Conservation (phyloP, 2,888 invertebrate genomes). For the Tetrapedia diversipes region DNA sequence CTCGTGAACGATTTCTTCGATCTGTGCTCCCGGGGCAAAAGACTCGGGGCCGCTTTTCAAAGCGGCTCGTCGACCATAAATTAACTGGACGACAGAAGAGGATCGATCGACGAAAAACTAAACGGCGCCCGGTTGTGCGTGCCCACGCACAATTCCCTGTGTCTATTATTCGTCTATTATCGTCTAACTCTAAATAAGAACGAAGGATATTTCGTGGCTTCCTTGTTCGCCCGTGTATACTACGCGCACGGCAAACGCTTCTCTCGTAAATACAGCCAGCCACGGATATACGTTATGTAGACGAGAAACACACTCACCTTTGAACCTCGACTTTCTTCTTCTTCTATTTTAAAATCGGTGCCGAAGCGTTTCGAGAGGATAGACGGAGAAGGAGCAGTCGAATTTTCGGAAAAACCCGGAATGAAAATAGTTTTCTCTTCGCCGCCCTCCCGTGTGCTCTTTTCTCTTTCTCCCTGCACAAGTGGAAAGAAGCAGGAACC, state of each 20-base stretch:
- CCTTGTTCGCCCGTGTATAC: not conserved
- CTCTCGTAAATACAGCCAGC: constrained; percentile 12
- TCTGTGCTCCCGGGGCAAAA: not conserved
- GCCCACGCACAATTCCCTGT: not conserved
- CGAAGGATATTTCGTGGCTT: not conserved
- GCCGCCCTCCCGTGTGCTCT: not conserved
- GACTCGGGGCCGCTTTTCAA: not conserved
- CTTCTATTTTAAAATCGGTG: not conserved
- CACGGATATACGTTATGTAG: too few species aligned
- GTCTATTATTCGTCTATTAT: not conserved
- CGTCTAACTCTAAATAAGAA: not conserved
- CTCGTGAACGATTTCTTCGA: not conserved
- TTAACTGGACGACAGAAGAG: not conserved
- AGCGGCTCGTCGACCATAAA: not conserved
- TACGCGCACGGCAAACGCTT: not conserved
- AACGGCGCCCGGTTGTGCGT: constrained; percentile 7
- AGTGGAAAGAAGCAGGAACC: constrained; percentile 8
- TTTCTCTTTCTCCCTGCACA: not conserved
- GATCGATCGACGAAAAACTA: constrained; percentile 35
- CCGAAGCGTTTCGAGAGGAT: not conserved
- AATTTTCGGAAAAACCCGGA: not conserved
- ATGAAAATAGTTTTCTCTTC: not conserved
- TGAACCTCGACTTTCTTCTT: constrained; percentile 11
- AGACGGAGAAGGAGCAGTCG: not conserved
- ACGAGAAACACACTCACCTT: constrained; percentile 32